Conservation (phyloP, 2,797 vertebrate species). For the Stomatorhinus walkeri region DNA sequence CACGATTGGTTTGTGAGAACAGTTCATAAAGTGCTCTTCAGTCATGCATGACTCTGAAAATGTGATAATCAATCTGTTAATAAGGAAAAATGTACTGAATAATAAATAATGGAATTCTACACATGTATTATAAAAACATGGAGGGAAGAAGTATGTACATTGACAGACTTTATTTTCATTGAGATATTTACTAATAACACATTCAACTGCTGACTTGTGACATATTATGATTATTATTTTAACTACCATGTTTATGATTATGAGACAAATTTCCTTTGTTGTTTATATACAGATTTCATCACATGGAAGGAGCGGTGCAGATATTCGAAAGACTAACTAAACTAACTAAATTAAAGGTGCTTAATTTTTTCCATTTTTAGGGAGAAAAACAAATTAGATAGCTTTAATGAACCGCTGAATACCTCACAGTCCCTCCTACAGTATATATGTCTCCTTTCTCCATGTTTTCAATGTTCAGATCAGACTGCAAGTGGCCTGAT, state of each 20-base stretch:
- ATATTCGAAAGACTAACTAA: background rate
- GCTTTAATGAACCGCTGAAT: background rate
- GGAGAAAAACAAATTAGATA: background rate
- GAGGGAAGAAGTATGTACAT: background rate
- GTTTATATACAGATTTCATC: background rate
- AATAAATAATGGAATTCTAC: conserved; percentile 40
- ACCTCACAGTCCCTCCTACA: background rate
- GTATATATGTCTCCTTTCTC: background rate
- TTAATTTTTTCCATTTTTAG: background rate
- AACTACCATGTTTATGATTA: background rate
- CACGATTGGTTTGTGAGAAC: background rate
- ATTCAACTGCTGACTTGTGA: background rate
- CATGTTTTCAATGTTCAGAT: conserved; percentile 11
- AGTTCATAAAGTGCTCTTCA: background rate
- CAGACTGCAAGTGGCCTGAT: conserved; percentile 27
- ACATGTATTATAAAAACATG: background rate
- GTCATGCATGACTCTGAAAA: conserved; percentile 36
- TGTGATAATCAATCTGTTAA: conserved; percentile 26
- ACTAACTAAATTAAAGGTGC: background rate
- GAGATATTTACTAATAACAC: background rate
- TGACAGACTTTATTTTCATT: background rate
- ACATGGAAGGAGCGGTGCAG: background rate
- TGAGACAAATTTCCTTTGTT: background rate
- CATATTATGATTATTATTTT: background rate
- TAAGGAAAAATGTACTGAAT: conserved; percentile 37